Evolutionary conservation across 2,797 vertebrate species (phyloP).

Genomic region (Naso thynnoides): DNA sequence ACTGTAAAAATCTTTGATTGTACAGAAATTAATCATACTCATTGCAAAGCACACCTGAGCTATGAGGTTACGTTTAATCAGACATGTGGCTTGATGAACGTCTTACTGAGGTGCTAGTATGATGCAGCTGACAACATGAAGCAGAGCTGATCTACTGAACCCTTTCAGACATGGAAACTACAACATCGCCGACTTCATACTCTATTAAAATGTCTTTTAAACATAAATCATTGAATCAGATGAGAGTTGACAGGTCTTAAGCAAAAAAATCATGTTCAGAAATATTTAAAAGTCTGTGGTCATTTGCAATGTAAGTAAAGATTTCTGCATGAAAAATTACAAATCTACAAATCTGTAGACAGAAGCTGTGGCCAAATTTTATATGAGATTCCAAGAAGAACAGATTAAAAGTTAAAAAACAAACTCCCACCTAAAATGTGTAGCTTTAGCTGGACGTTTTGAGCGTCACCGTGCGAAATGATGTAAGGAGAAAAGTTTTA

Average conservation of each 20-base stretch:
- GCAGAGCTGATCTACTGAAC: constrained; percentile 32
- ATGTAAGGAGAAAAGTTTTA: too few relatives aligned
- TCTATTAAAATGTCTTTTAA: background rate
- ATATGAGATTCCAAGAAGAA: too few relatives aligned
- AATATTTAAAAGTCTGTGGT: too few relatives aligned
- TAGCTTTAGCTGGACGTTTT: too few relatives aligned
- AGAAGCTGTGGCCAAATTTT: too few relatives aligned
- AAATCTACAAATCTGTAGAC: too few relatives aligned
- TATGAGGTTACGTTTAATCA: background rate
- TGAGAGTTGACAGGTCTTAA: background rate
- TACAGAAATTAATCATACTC: background rate
- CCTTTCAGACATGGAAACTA: constrained; percentile 63
- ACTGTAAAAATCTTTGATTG: background rate
- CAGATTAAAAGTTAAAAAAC: too few relatives aligned
- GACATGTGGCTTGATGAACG: background rate
- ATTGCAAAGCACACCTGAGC: background rate
- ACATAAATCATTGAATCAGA: background rate
- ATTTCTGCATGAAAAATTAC: too few relatives aligned
- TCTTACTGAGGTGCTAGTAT: constrained; percentile 4
- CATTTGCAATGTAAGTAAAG: too few relatives aligned
- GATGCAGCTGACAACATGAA: constrained; percentile 30
- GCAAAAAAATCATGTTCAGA: too few relatives aligned
- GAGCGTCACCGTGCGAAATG: too few relatives aligned
- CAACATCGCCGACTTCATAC: background rate
- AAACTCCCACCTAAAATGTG: too few relatives aligned